Conservation (phyloP, 30 jellyfish, hydroid and myxozoan genomes). For the Chrysaora quinquecirrha region DNA sequence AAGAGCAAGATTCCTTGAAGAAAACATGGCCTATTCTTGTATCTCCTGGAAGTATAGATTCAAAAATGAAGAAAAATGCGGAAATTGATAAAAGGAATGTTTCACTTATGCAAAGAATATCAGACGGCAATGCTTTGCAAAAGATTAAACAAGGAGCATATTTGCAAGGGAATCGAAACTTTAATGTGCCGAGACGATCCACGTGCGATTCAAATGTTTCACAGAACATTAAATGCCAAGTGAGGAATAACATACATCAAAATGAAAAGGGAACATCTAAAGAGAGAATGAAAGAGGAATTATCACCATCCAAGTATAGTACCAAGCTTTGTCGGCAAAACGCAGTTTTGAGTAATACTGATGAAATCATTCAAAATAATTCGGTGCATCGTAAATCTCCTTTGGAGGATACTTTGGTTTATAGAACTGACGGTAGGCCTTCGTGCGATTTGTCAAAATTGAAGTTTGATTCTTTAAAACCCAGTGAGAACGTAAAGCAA, state of each 20-base stretch:
- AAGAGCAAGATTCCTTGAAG: conserved; percentile 28
- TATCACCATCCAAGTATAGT: not conserved
- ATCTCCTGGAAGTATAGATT: not conserved
- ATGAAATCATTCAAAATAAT: not conserved
- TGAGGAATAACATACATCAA: not conserved
- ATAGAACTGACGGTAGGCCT: too few relatives aligned
- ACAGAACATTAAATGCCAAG: not conserved
- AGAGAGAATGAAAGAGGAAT: not conserved
- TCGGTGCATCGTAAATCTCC: not conserved
- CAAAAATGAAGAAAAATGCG: not conserved
- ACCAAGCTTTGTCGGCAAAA: not conserved
- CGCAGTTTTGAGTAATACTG: not conserved
- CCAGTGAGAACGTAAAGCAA: not conserved
- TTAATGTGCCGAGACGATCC: not conserved
- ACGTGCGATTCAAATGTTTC: not conserved
- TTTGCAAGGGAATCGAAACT: conserved; percentile 42
- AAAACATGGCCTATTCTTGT: conserved; percentile 50
- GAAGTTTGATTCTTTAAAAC: not conserved
- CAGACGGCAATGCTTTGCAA: conserved; percentile 58
- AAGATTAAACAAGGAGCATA: conserved; percentile 62
- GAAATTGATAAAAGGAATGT: not conserved
- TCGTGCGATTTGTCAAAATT: too few relatives aligned
- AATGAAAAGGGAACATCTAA: not conserved
- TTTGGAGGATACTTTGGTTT: not conserved
- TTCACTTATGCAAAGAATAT: conserved; percentile 51